Evolutionary conservation across 2,888 invertebrate species (phyloP).

Genomic region (Trachelus tabidus): DNA sequence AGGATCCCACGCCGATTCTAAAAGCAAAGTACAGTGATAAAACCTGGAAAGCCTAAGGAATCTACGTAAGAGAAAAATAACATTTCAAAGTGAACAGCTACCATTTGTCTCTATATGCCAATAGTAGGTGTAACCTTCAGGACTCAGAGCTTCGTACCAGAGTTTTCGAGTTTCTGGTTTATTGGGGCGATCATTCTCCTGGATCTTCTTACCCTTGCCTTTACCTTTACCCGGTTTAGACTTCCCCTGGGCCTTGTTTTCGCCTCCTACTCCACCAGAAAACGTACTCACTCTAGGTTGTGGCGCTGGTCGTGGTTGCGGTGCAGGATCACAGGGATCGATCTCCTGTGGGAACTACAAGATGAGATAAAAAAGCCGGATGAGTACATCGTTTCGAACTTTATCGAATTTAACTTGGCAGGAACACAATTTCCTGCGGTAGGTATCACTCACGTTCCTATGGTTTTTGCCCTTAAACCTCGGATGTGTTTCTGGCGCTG

Average conservation of each 20-base stretch:
- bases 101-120: conserved; percentile 89
- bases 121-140: conserved; percentile 84
- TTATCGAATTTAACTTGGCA: neutral
- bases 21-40: conserved; percentile 37
- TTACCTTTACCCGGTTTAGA: conserved; percentile 44
- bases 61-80: neutral
- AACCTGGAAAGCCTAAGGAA: neutral
- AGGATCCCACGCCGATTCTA: conserved; percentile 82
- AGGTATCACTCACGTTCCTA: neutral
- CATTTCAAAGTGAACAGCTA: conserved; percentile 51
- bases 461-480: conserved; percentile 32
- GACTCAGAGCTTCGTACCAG: conserved; percentile 85
- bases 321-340: conserved; percentile 54
- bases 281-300: conserved; percentile 20
- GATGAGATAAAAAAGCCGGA: neutral
- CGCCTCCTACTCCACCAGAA: conserved; percentile 36
- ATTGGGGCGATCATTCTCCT: conserved; percentile 35
- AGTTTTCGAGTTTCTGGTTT: conserved; percentile 60
- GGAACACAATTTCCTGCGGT: neutral
- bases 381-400: neutral
- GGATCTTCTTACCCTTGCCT: conserved; percentile 52
- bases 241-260: conserved; percentile 48
- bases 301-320: conserved; percentile 1
- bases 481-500: conserved; percentile 42
- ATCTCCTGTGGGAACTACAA: conserved; percentile 44